phyloP scores from a whole-genome alignment of 2,888 invertebrate species.

The Cosmopolites sordidus region DNA sequence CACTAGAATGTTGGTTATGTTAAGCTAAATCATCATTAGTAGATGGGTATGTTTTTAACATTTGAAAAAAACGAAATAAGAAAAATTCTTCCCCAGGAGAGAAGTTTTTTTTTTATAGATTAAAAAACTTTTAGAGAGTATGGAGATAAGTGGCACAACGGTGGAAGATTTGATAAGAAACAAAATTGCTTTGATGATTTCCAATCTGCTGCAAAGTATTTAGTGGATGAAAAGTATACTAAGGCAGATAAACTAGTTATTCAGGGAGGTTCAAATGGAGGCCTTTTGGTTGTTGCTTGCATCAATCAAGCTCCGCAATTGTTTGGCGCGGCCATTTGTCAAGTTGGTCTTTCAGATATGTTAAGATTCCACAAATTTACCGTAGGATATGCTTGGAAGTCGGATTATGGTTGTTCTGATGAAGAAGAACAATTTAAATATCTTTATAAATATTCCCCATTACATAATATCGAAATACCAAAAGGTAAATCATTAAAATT shows the following conservation, averaged over 20 bases:
- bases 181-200: constrained; percentile 98
- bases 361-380: constrained; percentile 96
- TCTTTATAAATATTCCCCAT: constrained; percentile 82
- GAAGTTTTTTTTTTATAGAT: too few relatives aligned
- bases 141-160: constrained; percentile 96
- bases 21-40: too few relatives aligned
- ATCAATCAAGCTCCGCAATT: constrained; percentile 93
- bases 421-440: constrained; percentile 81
- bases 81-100: too few relatives aligned
- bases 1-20: too few relatives aligned
- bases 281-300: constrained; percentile 90
- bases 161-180: constrained; percentile 84
- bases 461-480: constrained; percentile 83
- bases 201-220: constrained; percentile 84
- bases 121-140: constrained; percentile 79
- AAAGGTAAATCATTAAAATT: constrained; percentile 36
- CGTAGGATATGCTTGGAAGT: constrained; percentile 93
- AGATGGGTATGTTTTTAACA: too few relatives aligned
- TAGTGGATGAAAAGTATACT: constrained; percentile 78
- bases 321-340: constrained; percentile 87
- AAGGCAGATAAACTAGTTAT: constrained; percentile 69
- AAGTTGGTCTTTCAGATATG: constrained; percentile 98
- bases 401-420: constrained; percentile 92
- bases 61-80: too few relatives aligned
- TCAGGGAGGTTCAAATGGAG: constrained; percentile 96